Conservation (phyloP, 2,888 invertebrate species). For the Pteria penguin region DNA sequence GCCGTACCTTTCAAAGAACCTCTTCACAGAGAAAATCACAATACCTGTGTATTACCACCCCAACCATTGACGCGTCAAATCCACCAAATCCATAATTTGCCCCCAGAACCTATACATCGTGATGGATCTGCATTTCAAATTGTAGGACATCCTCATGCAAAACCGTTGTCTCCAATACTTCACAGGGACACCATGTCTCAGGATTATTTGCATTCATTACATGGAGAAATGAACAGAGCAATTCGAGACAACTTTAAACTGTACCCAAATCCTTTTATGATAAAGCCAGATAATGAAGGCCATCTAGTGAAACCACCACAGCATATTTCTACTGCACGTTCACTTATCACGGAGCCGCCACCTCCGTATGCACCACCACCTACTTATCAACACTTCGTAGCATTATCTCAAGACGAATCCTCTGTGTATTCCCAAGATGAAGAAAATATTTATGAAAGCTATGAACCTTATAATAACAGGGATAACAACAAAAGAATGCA, state of each 20-base stretch:
- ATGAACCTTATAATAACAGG: constrained; percentile 31
- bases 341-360: constrained; percentile 37
- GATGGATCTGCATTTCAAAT: constrained; percentile 58
- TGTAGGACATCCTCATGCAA: constrained; percentile 41
- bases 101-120: constrained; percentile 53
- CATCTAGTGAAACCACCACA: not conserved
- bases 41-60: constrained; percentile 44
- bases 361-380: constrained; percentile 67
- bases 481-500: constrained; percentile 11
- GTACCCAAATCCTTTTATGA: constrained; percentile 48
- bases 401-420: constrained; percentile 44
- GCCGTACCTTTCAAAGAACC: constrained; percentile 24
- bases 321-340: not conserved
- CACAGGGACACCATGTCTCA: constrained; percentile 1
- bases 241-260: constrained; percentile 57
- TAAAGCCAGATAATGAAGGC: not conserved
- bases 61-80: constrained; percentile 52
- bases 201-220: constrained; percentile 11
- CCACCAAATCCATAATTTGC: constrained; percentile 36
- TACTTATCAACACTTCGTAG: constrained; percentile 60
- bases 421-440: constrained; percentile 22
- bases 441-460: constrained; percentile 46
- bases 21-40: constrained; percentile 18
- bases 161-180: constrained; percentile 11
- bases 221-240: constrained; percentile 46